Percentiles rank a stretch among this genome's conserved stretches.
Evolutionary conservation across 2,113 vertebrate genomes (phyloP).

Genomic region (Eidolon helvum): DNA sequence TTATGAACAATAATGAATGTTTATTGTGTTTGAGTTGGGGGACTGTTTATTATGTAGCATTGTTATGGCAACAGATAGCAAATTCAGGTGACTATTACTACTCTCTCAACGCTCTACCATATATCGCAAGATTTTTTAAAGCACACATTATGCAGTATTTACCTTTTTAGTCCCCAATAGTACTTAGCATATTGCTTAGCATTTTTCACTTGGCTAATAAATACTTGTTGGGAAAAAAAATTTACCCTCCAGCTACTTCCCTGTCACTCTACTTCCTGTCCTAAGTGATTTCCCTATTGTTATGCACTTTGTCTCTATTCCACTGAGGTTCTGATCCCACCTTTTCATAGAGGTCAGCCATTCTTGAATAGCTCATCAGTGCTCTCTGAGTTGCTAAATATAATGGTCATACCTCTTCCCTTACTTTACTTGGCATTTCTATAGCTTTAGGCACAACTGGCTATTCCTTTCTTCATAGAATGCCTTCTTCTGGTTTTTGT

Average conservation of each 20-base stretch:
- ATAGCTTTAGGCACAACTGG: neutral
- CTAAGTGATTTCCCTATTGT: neutral
- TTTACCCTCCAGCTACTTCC: neutral
- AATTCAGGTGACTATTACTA: neutral
- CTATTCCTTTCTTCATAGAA: neutral
- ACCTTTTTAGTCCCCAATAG: neutral
- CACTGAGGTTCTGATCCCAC: neutral
- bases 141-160: neutral
- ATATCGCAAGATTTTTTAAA: neutral
- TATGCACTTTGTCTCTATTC: neutral
- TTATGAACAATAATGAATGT: neutral
- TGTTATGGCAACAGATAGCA: neutral
- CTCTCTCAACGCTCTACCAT: neutral
- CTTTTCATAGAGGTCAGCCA: neutral
- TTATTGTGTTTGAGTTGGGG: neutral
- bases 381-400: neutral
- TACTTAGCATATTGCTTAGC: neutral
- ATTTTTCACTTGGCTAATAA: neutral
- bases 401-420: neutral
- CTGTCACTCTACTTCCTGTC: neutral
- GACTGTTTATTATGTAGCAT: neutral
- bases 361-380: neutral
- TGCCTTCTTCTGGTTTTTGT: neutral
- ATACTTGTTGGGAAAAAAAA: neutral
- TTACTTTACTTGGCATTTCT: neutral